Evolutionary conservation across 2,113 vertebrate species (phyloP).

Genomic region (Sardina pilchardus): DNA sequence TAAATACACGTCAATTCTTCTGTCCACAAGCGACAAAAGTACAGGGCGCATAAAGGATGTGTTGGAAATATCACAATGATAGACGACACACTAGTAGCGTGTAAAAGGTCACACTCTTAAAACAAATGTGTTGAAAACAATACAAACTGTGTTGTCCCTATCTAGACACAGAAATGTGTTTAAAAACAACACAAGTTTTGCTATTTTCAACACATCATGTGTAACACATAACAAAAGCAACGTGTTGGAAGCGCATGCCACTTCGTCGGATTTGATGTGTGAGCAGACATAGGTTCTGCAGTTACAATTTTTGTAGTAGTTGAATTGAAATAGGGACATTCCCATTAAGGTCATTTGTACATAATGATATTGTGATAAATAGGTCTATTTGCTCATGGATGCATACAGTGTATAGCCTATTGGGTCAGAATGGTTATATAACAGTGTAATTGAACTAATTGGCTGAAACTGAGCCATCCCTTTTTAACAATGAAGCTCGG

Average conservation of each 20-base stretch:
- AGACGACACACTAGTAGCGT: too few relatives aligned
- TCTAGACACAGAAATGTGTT: too few relatives aligned
- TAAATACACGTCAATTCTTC: neutral
- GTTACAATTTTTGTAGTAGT: too few relatives aligned
- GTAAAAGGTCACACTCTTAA: neutral
- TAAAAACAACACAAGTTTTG: too few relatives aligned
- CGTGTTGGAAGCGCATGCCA: too few relatives aligned
- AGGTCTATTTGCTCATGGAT: slow-evolving; percentile 15
- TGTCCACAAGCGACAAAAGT: neutral
- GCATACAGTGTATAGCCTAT: slow-evolving; percentile 35
- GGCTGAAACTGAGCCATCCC: slow-evolving; percentile 2
- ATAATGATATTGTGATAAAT: neutral
- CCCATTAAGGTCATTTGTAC: neutral
- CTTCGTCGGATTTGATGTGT: neutral
- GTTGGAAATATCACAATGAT: too few relatives aligned
- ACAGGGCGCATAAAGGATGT: too few relatives aligned
- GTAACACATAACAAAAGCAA: too few relatives aligned
- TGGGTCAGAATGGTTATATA: slow-evolving; percentile 27
- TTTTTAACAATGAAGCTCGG: slow-evolving; percentile 22
- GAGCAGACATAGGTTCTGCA: neutral
- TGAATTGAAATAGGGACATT: neutral
- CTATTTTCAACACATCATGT: too few relatives aligned
- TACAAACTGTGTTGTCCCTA: too few relatives aligned
- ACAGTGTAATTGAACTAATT: slow-evolving; percentile 29
- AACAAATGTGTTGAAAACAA: too few relatives aligned